A percentile compares a stretch with the other conserved stretches of the same genome.
These are phyloP conservation scores for Caenorhabditis inopinata DNA, from an alignment of 1,140 invertebrate species.

Conservation along the genomic window DNA sequence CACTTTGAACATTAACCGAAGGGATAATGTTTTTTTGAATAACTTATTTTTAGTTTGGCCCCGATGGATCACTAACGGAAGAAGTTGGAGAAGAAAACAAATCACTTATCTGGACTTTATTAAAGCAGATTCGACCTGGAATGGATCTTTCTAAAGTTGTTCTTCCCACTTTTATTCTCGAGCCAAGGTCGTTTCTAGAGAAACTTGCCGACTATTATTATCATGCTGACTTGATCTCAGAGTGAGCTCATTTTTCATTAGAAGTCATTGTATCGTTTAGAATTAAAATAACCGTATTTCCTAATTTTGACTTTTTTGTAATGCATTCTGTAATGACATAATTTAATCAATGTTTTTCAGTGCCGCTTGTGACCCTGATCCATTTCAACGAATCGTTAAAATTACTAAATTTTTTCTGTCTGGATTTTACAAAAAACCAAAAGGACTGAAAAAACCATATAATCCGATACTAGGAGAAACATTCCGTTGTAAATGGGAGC, in stretches of 20 bases:
- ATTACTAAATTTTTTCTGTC: constrained; percentile 69
- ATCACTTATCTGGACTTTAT: constrained; percentile 85
- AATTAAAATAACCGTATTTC: too few species aligned
- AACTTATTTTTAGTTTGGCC: constrained; percentile 35
- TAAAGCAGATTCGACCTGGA: constrained; percentile 87
- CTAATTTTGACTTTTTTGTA: too few species aligned
- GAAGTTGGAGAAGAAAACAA: constrained; percentile 92
- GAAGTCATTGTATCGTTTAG: constrained; percentile 84
- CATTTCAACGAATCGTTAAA: constrained; percentile 69
- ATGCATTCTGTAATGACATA: too few species aligned
- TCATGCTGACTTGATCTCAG: constrained; percentile 74
- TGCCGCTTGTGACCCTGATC: constrained; percentile 64
- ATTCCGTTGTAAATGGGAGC: constrained; percentile 70
- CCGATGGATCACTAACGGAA: constrained; percentile 73
- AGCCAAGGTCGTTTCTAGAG: constrained; percentile 70
- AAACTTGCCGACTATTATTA: constrained; percentile 72
- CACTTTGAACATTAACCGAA: too few species aligned
- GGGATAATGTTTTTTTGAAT: too few species aligned
- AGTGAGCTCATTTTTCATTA: constrained; percentile 79
- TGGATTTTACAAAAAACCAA: constrained; percentile 71
- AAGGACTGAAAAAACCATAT: constrained; percentile 71
- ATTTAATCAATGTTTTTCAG: too few species aligned
- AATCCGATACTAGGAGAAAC: constrained; percentile 72
- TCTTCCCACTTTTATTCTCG: constrained; percentile 71
- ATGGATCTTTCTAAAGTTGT: constrained; percentile 75